Base-by-base conservation (phyloP, 2,797 vertebrate genomes). In the Mus minutoides region DNA sequence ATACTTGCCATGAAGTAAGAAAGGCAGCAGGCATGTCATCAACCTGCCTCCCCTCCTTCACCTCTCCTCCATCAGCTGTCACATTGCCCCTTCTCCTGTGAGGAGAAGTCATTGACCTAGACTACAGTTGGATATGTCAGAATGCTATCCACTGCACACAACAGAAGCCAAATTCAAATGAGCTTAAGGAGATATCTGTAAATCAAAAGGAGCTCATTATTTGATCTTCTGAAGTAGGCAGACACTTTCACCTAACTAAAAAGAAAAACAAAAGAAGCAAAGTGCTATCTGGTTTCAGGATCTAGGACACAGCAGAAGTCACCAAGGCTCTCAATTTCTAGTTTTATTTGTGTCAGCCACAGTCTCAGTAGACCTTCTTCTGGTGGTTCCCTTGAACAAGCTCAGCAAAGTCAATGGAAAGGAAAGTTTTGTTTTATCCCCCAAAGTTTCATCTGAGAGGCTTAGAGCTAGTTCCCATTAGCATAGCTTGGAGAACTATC, bases 191-290 rank as follows among this genome's bases (percentile, higher is more conserved):
- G 88, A 90, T 93, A 69, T 88, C 54, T 69, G 43, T 75, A 56
- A 96, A 46, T 79, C 67, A 79, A 92, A 82, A 14, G 77, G 69
- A 71, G 34, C 29, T 82, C 60, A 71, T 94, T 31, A 46, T 95
- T 43, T 40, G 34, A 43, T 54, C 56, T 54, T 49, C 52, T 86
- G 46, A 60, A 10, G 52, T 91, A 9, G 6, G 37, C 78, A 2
- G 60, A 93, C 77, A 46, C 69, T 84, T n/a, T 54, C 16, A 4
- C 22, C 0, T 46, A 67, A 92, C 34, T 94, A 26, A 73, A 87
- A 62, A 37, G 8, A 40, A 84, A 52, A 69, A n/a, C 46, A 31
- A 83, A 83, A 46, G 24, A 62, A 77, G 19, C 40, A 75, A 5
- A 91, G 31, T n/a, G 85, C 4, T 37, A 17, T 71, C 46, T 78